Evolutionary conservation across 2,888 invertebrate genomes (phyloP).

Genomic region (Parnassius apollo): DNA sequence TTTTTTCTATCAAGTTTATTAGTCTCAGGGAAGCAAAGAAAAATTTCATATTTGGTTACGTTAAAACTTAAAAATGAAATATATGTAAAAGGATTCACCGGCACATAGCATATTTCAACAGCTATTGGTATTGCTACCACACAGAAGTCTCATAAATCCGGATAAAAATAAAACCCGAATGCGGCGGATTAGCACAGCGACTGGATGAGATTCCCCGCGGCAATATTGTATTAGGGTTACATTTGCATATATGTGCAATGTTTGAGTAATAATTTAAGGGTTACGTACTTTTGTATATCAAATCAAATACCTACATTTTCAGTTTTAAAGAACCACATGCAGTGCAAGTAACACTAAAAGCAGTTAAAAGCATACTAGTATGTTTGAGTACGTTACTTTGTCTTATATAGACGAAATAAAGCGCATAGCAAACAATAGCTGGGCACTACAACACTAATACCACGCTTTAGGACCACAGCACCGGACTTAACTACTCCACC

Average conservation of each 20-base stretch:
- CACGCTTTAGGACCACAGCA: conserved; percentile 23
- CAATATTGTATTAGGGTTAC: conserved; percentile 18
- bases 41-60: too few relatives aligned
- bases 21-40: too few relatives aligned
- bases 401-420: conserved; percentile 14
- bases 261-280: neutral
- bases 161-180: conserved; percentile 22
- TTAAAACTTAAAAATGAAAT: too few relatives aligned
- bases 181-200: conserved; percentile 19
- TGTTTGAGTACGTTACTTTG: conserved; percentile 17
- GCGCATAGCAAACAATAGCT: conserved; percentile 16
- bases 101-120: conserved; percentile 11
- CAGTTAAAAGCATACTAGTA: conserved; percentile 4
- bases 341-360: neutral
- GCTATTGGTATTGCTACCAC: conserved; percentile 13
- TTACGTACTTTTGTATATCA: neutral
- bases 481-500: conserved; percentile 15
- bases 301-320: neutral
- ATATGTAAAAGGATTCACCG: too few relatives aligned
- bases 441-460: conserved; percentile 19
- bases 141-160: conserved; percentile 16
- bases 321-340: conserved; percentile 12
- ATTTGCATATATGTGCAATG: conserved; percentile 3
- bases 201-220: conserved; percentile 15
- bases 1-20: too few relatives aligned